Evolutionary conservation across 2,888 invertebrate species (phyloP), one percentile per base, ranked within the genome.

Genomic region (Thyatira batis): DNA sequence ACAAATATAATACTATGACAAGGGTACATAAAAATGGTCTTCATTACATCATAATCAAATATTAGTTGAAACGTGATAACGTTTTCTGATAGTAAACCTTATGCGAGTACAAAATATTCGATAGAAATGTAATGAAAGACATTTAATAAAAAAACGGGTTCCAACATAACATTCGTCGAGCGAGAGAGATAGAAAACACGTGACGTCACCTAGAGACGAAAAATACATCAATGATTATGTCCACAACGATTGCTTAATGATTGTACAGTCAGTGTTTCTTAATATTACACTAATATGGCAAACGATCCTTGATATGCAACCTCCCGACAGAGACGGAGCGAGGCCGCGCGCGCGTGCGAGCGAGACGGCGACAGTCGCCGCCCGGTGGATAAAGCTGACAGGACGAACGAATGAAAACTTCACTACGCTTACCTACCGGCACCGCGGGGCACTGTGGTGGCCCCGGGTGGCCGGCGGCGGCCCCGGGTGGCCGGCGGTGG

Each of bases 251-350:
- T 85, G 87, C 87, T 88, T 84, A 78, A 72, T 66, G 63, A 68
- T 76, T 71, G 71, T 78, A 82, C 76, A 82, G 77, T 78, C 77
- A 71, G 72, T 72, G 71, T 75, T 71, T 62, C 65, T 61, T 70
- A 65, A 69, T 70, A 71, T 78, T 86, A 86, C 78, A 72, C 89
- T 90, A 90, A 87, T 89, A 90, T 90, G 90, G 89, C 90, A 89
- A 88, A 87, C 84, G 77, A 84, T 83, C 80, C 72, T 74, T 89
- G 89, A 89, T 89, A 89, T 89, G 88, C 86, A 82, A 75, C 70
- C 71, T 76, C 76, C 71, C 49, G 28, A 52, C 59, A 58, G 64
- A 39, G 39, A 39, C 17, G 73, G 73, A 67, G 76, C 71, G 71
- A 75, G 62, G 65, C 52, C 57, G 63, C 53, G 60, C 57, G 57